Evolutionary conservation across 2,888 invertebrate species (phyloP), one percentile per base, ranked within the genome.

Genomic region (Yponomeuta plumbellus): DNA sequence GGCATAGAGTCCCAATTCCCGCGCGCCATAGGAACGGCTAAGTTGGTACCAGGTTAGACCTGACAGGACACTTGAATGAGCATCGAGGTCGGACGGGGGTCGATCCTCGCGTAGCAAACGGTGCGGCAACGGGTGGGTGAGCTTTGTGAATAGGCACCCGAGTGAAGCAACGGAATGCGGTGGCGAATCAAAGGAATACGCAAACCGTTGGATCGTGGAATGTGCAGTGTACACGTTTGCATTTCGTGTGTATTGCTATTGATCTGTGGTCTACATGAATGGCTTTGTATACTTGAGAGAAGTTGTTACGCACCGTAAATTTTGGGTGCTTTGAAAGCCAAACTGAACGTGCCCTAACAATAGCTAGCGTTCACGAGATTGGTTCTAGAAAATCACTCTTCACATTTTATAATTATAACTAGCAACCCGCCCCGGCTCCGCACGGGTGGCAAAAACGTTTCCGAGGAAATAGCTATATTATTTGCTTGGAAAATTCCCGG

Each of bases 81-180:
- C 59, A 59, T 22, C 23, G 59, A 21, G 59, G 59, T 59, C 59
- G 23, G 11, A 21, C 21, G 1, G 59, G 23, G 59, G 59, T 59
- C 59, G 59, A 59, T 59, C 22, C 59, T 59, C 11, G 59, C 13
- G 22, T 59, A 21, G 6, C 23, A 21, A 59, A 58, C 13, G 2
- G 58, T 58, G 21, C 11, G 6, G 5, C 13, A 11, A 22, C 23
- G 59, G 44, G 17, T 23, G 11, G 58, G 11, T 8, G 11, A 11
- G n/a, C 58, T 58, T 22, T 58, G 58, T 58, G 20, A 58, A 58
- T 58, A 58, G 58, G 20, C n/a, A 21, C 58, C 22, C 58, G 11
- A 21, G 58, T 21, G 58, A n/a, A 21, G 21, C 17, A 52, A 52
- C 5, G 44, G 44, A 52, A 17, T 17, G 44, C 17, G 44, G 17